A percentile compares a stretch with the other conserved stretches of the same genome.
phyloP scores from a whole-genome alignment of 2,113 vertebrate genomes.

The Nerophis ophidion region DNA sequence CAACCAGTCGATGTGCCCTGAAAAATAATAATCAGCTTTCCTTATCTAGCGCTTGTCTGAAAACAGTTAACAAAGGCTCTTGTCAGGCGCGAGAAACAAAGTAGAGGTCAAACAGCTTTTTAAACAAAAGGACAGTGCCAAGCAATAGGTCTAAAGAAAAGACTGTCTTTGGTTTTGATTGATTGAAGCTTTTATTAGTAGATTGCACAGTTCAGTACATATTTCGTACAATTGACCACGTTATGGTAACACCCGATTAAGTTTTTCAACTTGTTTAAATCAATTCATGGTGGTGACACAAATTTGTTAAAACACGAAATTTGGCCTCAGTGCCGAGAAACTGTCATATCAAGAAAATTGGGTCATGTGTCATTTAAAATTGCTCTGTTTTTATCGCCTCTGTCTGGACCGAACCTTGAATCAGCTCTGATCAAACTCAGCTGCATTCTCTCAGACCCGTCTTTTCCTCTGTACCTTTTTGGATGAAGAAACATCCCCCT shows the following conservation, averaged over 20 bases:
- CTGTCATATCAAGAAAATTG: too few species aligned
- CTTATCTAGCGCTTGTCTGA: slow-evolving; percentile 52
- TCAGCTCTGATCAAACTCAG: slow-evolving; percentile 15
- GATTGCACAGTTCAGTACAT: too few species aligned
- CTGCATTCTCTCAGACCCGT: slow-evolving; percentile 14
- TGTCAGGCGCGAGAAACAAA: slow-evolving; percentile 25
- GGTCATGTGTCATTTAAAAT: not conserved
- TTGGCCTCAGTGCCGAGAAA: too few species aligned
- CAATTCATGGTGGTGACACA: not conserved
- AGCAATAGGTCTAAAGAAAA: not conserved
- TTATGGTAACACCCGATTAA: too few species aligned
- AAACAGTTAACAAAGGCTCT: slow-evolving; percentile 49
- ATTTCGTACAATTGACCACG: too few species aligned
- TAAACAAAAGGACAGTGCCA: not conserved
- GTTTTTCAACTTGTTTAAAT: too few species aligned
- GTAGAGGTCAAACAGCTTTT: slow-evolving; percentile 17
- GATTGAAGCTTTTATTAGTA: too few species aligned
- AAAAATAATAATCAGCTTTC: slow-evolving; percentile 57
- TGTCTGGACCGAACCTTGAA: too few species aligned
- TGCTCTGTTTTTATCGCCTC: not conserved
- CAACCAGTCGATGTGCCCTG: too few species aligned
- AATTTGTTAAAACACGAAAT: not conserved
- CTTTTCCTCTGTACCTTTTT: slow-evolving; percentile 18
- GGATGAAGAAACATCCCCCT: slow-evolving; percentile 27
- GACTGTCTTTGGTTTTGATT: too few species aligned